A percentile compares a stretch with the other conserved stretches of the same genome.
Evolutionary conservation across 1,140 invertebrate species (phyloP).

Genomic region (Hermetia illucens): DNA sequence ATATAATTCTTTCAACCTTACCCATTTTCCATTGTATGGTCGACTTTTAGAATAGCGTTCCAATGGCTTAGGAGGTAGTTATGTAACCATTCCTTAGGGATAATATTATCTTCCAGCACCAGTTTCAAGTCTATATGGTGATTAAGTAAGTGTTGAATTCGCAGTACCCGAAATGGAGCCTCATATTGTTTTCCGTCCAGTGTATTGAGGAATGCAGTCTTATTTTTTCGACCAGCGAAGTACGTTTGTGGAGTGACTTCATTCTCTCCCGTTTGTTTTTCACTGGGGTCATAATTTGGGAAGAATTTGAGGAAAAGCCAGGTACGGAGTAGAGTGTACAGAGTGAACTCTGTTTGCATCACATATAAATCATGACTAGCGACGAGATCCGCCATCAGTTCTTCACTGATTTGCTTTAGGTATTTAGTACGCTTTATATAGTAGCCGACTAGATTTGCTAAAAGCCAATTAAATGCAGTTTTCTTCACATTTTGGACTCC

Average conservation of each 20-base stretch:
- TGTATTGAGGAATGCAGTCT: conserved; percentile 43
- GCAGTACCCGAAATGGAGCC: conserved; percentile 46
- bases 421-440: conserved; percentile 38
- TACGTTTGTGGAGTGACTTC: conserved; percentile 13
- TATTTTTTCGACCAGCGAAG: conserved; percentile 27
- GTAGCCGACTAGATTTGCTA: conserved; percentile 50
- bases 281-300: conserved; percentile 23
- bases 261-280: conserved; percentile 11
- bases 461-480: conserved; percentile 51
- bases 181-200: conserved; percentile 42
- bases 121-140: conserved; percentile 57
- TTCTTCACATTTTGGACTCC: conserved; percentile 46
- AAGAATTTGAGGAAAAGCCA: conserved; percentile 44
- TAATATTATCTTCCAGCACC: conserved; percentile 51
- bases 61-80: conserved; percentile 51
- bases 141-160: conserved; percentile 52
- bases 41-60: conserved; percentile 51
- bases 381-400: conserved; percentile 52
- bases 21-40: conserved; percentile 56
- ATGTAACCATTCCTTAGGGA: conserved; percentile 53
- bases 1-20: conserved; percentile 18
- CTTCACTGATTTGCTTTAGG: conserved; percentile 42
- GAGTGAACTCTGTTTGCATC: conserved; percentile 68
- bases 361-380: conserved; percentile 52
- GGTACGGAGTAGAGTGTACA: conserved; percentile 56